phyloP scores from a whole-genome alignment of 2,797 vertebrate genomes.

The Hephaestus fuliginosus region DNA sequence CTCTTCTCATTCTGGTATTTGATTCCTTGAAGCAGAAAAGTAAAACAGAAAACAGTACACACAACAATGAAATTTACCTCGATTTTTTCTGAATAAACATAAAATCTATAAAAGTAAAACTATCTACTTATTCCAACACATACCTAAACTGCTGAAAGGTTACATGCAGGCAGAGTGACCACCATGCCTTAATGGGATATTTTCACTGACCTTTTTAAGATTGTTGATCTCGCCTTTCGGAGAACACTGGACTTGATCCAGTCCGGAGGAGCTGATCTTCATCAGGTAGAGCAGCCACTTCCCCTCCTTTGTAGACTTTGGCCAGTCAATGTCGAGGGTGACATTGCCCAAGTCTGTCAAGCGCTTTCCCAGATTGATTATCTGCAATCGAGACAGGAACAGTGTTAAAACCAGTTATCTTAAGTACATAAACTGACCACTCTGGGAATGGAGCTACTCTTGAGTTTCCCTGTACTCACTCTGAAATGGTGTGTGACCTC shows the following conservation, averaged over 20 bases:
- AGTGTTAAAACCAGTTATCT: not conserved
- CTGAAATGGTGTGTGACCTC: conserved; percentile 93
- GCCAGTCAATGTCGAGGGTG: conserved; percentile 92
- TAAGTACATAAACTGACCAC: not conserved
- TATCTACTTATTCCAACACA: not conserved
- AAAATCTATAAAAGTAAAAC: not conserved
- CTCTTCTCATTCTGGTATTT: conserved; percentile 86
- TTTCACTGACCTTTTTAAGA: conserved; percentile 56
- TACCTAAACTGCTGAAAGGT: not conserved
- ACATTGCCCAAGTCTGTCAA: conserved; percentile 89
- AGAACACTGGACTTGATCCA: conserved; percentile 85
- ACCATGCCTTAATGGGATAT: not conserved
- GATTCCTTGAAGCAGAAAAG: conserved; percentile 58
- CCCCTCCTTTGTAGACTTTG: conserved; percentile 85
- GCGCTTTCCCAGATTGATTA: conserved; percentile 93
- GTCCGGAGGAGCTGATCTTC: conserved; percentile 88
- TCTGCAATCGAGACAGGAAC: conserved; percentile 77
- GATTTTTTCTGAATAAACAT: not conserved
- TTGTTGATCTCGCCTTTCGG: conserved; percentile 85
- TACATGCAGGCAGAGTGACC: not conserved
- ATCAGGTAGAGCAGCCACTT: conserved; percentile 94
- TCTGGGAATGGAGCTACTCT: no score
- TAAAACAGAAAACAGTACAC: conserved; percentile 16
- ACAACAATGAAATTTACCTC: not conserved
- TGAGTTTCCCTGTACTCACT: conserved; percentile 79